Percentiles rank a stretch among this genome's conserved stretches.
phyloP scores from a whole-genome alignment of 2,888 invertebrate species.

The Drosophila meridiana region DNA sequence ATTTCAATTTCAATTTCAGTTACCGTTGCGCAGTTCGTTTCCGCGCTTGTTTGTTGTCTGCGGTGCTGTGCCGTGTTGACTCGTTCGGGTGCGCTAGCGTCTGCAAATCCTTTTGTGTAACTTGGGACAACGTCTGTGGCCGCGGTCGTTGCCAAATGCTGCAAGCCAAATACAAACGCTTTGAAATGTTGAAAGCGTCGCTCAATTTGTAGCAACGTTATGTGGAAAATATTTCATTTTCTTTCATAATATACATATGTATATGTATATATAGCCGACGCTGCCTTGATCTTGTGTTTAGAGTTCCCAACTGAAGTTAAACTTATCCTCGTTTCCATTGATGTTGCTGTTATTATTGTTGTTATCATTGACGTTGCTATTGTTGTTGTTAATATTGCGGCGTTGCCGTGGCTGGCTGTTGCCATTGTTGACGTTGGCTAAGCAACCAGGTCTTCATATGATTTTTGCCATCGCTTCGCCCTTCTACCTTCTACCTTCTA shows the following conservation, averaged over 20 bases:
- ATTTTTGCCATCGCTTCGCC: slow-evolving; percentile 50
- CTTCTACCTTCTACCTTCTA: slow-evolving; percentile 16
- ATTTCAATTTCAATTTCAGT: slow-evolving; percentile 71
- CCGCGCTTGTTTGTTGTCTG: slow-evolving; percentile 46
- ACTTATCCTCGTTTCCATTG: slow-evolving; percentile 14
- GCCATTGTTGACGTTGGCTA: slow-evolving; percentile 53
- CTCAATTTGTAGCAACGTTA: slow-evolving; percentile 58
- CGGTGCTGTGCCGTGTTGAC: slow-evolving; percentile 37
- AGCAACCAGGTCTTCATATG: slow-evolving; percentile 58
- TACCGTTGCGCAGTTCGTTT: slow-evolving; percentile 60
- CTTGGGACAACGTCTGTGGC: slow-evolving; percentile 70
- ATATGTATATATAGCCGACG: slow-evolving; percentile 27
- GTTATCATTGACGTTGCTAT: slow-evolving; percentile 16
- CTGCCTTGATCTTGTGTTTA: slow-evolving; percentile 61
- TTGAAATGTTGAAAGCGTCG: slow-evolving; percentile 55
- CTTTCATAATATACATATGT: slow-evolving; percentile 36
- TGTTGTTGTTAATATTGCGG: slow-evolving; percentile 37
- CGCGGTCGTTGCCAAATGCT: slow-evolving; percentile 43
- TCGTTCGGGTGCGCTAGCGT: slow-evolving; percentile 34
- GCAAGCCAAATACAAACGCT: slow-evolving; percentile 62
- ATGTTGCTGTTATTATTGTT: slow-evolving; percentile 27
- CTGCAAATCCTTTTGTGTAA: slow-evolving; percentile 74
- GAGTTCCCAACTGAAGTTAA: slow-evolving; percentile 36
- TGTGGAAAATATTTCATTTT: slow-evolving; percentile 60
- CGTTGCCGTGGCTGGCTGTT: slow-evolving; percentile 58